phyloP scores from a whole-genome alignment of 37 sponge, comb jelly and placozoan genomes.

The Petrosia ficiformis region DNA sequence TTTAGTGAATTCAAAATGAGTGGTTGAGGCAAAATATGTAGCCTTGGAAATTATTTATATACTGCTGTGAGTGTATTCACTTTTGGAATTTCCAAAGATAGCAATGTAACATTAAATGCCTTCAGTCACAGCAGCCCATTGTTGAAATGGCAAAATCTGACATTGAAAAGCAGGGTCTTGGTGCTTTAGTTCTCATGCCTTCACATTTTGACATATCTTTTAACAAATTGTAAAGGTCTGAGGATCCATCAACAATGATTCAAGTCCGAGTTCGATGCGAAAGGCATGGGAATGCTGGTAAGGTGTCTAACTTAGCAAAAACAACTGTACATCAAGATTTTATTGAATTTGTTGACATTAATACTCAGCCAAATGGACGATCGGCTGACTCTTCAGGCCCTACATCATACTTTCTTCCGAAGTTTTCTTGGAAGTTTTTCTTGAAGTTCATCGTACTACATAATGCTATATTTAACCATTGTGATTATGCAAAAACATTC shows the following conservation, averaged over 20 bases:
- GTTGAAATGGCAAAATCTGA: constrained; percentile 25
- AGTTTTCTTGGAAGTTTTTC: constrained; percentile 22
- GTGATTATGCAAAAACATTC: no score
- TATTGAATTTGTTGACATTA: no score
- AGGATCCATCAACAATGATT: constrained; percentile 1
- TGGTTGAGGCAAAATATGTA: no score
- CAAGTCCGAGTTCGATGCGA: constrained; percentile 37
- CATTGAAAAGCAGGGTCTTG: constrained; percentile 19
- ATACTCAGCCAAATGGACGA: no score
- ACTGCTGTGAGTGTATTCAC: no score
- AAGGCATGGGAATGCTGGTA: constrained; percentile 27
- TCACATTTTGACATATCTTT: neutral
- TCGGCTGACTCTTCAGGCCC: constrained; percentile 26
- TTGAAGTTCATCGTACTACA: constrained; percentile 14
- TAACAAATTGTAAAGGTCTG: constrained; percentile 37
- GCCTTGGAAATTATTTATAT: no score
- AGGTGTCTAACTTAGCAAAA: no score
- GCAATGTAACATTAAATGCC: no score
- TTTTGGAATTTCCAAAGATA: no score
- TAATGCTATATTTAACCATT: no score
- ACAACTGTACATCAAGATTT: no score
- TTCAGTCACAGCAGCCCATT: constrained; percentile 17
- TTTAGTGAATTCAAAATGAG: no score
- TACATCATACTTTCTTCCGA: constrained; percentile 34
- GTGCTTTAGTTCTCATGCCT: constrained; percentile 36